Evolutionary conservation across 2,113 vertebrate genomes (phyloP).

Genomic region (Ophthalmolycus amberensis): DNA sequence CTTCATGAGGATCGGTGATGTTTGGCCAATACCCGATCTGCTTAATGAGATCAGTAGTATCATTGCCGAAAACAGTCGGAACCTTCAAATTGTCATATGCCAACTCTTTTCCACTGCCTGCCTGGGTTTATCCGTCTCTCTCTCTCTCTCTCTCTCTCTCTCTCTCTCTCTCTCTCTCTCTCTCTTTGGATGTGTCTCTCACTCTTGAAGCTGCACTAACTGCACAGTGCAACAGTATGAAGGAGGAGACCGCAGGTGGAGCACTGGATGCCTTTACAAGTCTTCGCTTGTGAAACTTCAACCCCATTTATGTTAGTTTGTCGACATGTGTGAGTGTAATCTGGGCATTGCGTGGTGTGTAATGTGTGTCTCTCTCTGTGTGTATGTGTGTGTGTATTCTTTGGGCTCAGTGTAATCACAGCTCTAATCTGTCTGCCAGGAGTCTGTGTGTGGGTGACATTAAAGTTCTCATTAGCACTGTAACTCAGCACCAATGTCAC

Average conservation of each 20-base stretch:
- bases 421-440: constrained; percentile 75
- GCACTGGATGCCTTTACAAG: constrained; percentile 35
- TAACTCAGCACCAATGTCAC: constrained; percentile 78
- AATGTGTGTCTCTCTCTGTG: constrained; percentile 35
- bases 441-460: constrained; percentile 80
- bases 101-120: not conserved
- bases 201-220: constrained; percentile 2
- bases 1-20: not conserved
- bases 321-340: constrained; percentile 34
- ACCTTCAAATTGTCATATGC: not conserved
- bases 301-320: constrained; percentile 49
- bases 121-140: constrained; percentile 2
- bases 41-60: not conserved
- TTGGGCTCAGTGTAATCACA: constrained; percentile 72
- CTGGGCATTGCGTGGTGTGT: constrained; percentile 21
- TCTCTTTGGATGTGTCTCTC: constrained; percentile 13
- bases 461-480: constrained; percentile 82
- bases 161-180: constrained; percentile 3
- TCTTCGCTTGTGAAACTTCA: constrained; percentile 42
- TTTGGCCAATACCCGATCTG: not conserved
- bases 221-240: constrained; percentile 13
- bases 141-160: not conserved
- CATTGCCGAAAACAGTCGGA: not conserved
- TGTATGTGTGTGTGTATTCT: constrained; percentile 51
- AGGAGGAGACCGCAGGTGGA: constrained; percentile 14